These are phyloP conservation scores for Altica lythri DNA, from an alignment of 2,888 invertebrate species.

Conservation along the genomic window DNA sequence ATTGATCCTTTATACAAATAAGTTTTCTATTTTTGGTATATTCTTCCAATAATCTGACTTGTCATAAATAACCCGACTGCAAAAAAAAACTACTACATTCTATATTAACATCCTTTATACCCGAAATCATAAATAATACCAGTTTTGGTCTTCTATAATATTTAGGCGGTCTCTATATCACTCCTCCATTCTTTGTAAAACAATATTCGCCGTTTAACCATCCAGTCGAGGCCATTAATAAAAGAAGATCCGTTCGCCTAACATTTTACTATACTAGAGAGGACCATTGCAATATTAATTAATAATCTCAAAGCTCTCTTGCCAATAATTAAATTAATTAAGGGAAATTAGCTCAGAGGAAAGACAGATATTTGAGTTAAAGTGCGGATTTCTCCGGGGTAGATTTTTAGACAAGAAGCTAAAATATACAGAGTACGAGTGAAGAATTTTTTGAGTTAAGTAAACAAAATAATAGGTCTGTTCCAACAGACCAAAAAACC, in stretches of 20 bases:
- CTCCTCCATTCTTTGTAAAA: slow-evolving; percentile 18
- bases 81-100: background rate
- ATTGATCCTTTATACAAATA: too few relatives aligned
- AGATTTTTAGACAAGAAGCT: too few relatives aligned
- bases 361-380: slow-evolving; percentile 7
- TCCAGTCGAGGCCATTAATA: slow-evolving; percentile 27
- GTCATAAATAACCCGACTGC: background rate
- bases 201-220: slow-evolving; percentile 22
- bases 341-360: slow-evolving; percentile 20
- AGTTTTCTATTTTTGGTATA: too few relatives aligned
- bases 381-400: too few relatives aligned
- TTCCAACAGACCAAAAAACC: too few relatives aligned
- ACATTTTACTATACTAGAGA: slow-evolving; percentile 21
- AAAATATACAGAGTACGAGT: too few relatives aligned
- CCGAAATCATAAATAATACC: slow-evolving; percentile 8
- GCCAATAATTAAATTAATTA: slow-evolving; percentile 33
- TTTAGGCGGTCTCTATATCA: slow-evolving; percentile 14
- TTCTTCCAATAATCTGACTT: too few relatives aligned
- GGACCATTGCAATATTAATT: slow-evolving; percentile 30
- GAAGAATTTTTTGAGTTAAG: too few relatives aligned
- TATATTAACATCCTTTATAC: background rate
- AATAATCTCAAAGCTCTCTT: slow-evolving; percentile 28
- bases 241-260: slow-evolving; percentile 27
- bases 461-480: too few relatives aligned
- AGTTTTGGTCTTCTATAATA: background rate